phyloP scores from a whole-genome alignment of 2,113 vertebrate species.

The Neodon shergylaensis region DNA sequence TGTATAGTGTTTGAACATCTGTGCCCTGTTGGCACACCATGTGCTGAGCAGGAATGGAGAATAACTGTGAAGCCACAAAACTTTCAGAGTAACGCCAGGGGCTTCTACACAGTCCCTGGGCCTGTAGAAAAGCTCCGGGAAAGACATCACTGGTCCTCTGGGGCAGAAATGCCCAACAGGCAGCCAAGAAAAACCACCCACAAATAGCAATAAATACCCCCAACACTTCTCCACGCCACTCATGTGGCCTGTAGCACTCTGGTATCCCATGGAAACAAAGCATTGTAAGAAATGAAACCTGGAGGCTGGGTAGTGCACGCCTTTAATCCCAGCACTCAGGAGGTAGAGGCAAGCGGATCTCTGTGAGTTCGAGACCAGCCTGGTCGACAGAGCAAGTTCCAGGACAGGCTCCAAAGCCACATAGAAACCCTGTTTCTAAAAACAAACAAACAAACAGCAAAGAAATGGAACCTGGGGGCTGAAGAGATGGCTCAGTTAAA shows the following conservation, averaged over 20 bases:
- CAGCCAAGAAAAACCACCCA: constrained; percentile 30
- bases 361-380: no score
- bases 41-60: not conserved
- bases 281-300: not conserved
- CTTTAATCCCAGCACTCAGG: no score
- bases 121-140: not conserved
- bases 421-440: no score
- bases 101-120: not conserved
- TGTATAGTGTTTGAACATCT: not conserved
- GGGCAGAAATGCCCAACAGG: not conserved
- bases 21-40: not conserved
- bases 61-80: constrained; percentile 50
- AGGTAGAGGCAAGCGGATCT: no score
- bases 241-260: not conserved
- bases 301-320: no score
- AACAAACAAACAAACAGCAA: no score
- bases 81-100: not conserved
- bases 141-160: not conserved
- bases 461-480: no score
- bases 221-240: not conserved
- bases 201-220: constrained; percentile 17
- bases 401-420: no score
- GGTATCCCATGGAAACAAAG: constrained; percentile 31
- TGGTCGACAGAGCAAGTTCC: no score
- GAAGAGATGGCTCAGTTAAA: not conserved